Conservation (phyloP, 2,888 invertebrate genomes). For the Balanococcus diminutus region DNA sequence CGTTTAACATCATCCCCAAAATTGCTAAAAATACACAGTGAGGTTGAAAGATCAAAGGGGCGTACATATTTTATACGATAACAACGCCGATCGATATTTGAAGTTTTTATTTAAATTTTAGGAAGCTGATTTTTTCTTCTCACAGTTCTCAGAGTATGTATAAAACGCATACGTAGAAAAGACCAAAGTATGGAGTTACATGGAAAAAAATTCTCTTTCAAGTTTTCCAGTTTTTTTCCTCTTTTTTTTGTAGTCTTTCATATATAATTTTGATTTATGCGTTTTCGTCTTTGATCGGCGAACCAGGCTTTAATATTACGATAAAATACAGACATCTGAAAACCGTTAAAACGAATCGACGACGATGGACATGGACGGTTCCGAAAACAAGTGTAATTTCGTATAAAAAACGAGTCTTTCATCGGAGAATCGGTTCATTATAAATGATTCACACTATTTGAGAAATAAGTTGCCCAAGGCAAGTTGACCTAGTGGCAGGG, state of each 20-base stretch:
- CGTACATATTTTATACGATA: slow-evolving; percentile 34
- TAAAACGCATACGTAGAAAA: neutral
- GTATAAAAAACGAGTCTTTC: slow-evolving; percentile 16
- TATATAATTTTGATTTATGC: neutral
- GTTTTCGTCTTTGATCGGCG: neutral
- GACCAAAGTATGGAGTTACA: neutral
- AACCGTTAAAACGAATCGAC: neutral
- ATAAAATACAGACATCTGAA: slow-evolving; percentile 1
- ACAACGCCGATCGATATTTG: slow-evolving; percentile 15
- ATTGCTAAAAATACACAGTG: slow-evolving; percentile 24
- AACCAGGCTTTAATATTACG: neutral
- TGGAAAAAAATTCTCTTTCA: neutral
- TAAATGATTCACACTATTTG: slow-evolving; percentile 36
- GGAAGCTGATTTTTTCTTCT: neutral
- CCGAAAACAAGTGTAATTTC: slow-evolving; percentile 19
- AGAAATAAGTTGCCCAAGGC: slow-evolving; percentile 37
- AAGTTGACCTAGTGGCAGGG: slow-evolving; percentile 29
- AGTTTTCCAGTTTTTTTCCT: neutral
- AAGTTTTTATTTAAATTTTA: slow-evolving; percentile 34
- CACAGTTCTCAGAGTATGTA: neutral
- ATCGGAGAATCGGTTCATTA: slow-evolving; percentile 34
- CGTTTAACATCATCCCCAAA: neutral
- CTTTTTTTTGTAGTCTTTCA: neutral
- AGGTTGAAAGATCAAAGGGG: slow-evolving; percentile 25
- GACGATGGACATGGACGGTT: neutral